These are phyloP conservation scores for Felis chaus DNA, from an alignment of 2,113 vertebrate species.

Conservation along the genomic window DNA sequence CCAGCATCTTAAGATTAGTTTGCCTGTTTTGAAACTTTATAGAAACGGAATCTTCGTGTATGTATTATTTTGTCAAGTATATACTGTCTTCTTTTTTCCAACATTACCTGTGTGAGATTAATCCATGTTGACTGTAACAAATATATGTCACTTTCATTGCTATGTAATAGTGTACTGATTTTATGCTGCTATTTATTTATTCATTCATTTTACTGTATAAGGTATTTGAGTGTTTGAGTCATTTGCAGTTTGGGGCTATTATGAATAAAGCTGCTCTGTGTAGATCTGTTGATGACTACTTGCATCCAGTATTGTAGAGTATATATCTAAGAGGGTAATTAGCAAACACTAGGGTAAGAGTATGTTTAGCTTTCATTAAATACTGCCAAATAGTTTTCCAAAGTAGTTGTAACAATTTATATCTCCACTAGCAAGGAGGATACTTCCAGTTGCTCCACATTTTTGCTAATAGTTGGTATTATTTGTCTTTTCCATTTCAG, in stretches of 20 bases:
- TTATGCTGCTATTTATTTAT: neutral
- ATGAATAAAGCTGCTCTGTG: neutral
- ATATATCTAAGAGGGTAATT: neutral
- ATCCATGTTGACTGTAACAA: neutral
- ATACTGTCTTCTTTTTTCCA: neutral
- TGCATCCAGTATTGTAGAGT: neutral
- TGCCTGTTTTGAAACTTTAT: constrained; percentile 39
- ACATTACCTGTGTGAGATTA: neutral
- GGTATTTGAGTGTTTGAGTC: neutral
- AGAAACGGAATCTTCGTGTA: constrained; percentile 20
- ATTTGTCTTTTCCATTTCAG: constrained; percentile 1
- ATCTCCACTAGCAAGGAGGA: neutral
- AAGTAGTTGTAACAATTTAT: neutral
- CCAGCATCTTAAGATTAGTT: neutral
- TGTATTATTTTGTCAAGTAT: neutral
- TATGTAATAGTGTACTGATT: neutral
- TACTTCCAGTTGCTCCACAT: neutral
- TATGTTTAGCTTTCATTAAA: neutral
- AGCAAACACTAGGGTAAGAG: neutral
- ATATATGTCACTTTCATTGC: neutral
- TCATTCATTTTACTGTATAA: neutral
- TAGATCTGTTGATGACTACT: neutral
- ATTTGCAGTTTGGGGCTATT: neutral
- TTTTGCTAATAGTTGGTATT: neutral
- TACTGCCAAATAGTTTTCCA: neutral